Base-by-base conservation (phyloP, 2,888 invertebrate genomes). In the Archaeoteleia sp. region DNA sequence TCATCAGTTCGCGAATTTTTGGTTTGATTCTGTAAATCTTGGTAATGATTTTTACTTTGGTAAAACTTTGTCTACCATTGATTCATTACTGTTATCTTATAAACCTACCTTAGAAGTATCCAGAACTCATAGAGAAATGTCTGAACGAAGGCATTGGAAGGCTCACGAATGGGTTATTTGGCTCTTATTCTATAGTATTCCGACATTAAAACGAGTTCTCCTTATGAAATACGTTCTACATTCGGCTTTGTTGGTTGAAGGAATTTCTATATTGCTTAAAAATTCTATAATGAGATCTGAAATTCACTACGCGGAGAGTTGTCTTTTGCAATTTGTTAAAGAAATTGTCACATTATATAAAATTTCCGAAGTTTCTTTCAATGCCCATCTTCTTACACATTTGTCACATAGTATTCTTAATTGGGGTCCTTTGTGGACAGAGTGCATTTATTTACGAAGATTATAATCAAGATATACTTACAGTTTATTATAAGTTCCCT, bases 361-460 rank as follows among this genome's bases (percentile, higher is more conserved):
- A 15, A 30, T n/a, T 8, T 10, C 10, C 9, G 39, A 55, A 10
- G 17, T 45, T 23, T 48, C 48, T 0, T 48, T 48, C 20, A 57
- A 57, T 40, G 10, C 8, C 7, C 57, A 57, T 32, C 34, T 57
- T 1, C 27, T 57, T 2, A 48, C 57, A 5, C 57, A 57, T 20
- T 25, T 57, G 5, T 0, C 57, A 14, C 1, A 32, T 4, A 40
- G 40, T 17, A 39, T 57, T 13, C 5, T 4, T 1, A 14, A 42
- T 0, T 58, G 49, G 57, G 40, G 57, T 9, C 57, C 57, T n/a
- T 29, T 48, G 5, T 57, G 43, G 53, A 43, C 67, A 72, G 10
- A 72, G 67, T 34, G 61, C 68, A 1, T 72, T 72, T 14, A 4
- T 30, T 12, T 72, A 51, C 15, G 67, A 70, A 40, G 39, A 70